Evolutionary conservation across 2,888 invertebrate species (phyloP).

Genomic region (Agrochola lota): DNA sequence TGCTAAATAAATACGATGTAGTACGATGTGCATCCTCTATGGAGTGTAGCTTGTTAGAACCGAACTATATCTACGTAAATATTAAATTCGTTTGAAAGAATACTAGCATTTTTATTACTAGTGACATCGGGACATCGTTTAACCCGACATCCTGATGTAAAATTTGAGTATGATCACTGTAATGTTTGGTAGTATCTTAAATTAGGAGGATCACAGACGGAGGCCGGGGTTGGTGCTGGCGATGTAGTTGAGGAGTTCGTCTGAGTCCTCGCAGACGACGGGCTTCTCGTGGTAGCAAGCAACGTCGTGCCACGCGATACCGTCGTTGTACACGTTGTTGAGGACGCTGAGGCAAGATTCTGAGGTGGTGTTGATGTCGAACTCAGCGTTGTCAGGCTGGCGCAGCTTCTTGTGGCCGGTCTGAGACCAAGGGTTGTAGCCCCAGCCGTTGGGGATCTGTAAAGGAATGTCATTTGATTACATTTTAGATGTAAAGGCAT

Average conservation of each 20-base stretch:
- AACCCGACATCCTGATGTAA: constrained; percentile 19
- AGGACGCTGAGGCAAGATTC: constrained; percentile 96
- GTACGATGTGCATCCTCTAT: constrained; percentile 60
- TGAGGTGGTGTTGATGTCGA: constrained; percentile 96
- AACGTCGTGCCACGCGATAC: constrained; percentile 98
- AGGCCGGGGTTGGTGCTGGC: constrained; percentile 95
- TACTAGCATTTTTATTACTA: constrained; percentile 38
- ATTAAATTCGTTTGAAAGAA: constrained; percentile 50
- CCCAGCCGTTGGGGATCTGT: constrained; percentile 92
- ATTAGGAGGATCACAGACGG: constrained; percentile 91
- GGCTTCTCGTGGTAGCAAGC: constrained; percentile 98
- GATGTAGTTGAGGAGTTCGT: constrained; percentile 96
- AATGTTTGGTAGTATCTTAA: constrained; percentile 56
- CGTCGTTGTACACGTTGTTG: constrained; percentile 98
- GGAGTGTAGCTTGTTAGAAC: constrained; percentile 56
- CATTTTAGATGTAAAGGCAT: not conserved
- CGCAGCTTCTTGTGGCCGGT: constrained; percentile 97
- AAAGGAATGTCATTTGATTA: constrained; percentile 27
- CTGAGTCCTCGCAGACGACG: constrained; percentile 97
- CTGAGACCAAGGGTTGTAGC: constrained; percentile 97
- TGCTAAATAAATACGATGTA: constrained; percentile 73
- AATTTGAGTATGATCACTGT: constrained; percentile 53
- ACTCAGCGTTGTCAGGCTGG: constrained; percentile 97
- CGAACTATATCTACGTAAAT: constrained; percentile 55
- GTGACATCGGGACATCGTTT: constrained; percentile 27